These are phyloP conservation scores for Drosophila prolongata DNA, from an alignment of 2,888 invertebrate species.

Conservation along the genomic window DNA sequence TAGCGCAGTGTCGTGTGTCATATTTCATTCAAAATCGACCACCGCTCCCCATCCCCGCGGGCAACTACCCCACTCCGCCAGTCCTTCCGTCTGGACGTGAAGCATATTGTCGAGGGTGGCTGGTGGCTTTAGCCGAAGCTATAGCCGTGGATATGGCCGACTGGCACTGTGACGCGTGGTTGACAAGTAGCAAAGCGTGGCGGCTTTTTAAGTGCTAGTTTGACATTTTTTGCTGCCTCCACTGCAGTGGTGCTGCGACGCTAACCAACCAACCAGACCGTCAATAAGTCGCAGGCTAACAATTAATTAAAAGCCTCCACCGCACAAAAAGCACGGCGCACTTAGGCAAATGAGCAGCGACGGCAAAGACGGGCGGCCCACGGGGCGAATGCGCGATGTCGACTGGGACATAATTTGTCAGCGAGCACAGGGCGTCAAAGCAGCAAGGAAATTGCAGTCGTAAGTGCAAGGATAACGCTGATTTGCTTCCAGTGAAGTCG, in stretches of 20 bases:
- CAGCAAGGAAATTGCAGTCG: conserved; percentile 54
- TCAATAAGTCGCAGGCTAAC: conserved; percentile 75
- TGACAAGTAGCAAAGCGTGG: conserved; percentile 76
- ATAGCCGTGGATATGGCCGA: background rate
- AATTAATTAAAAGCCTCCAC: conserved; percentile 74
- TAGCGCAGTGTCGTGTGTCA: conserved; percentile 50
- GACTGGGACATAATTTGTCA: conserved; percentile 76
- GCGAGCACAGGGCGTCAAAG: conserved; percentile 65
- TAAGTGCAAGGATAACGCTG: conserved; percentile 62
- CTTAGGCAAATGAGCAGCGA: conserved; percentile 76
- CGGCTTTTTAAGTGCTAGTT: conserved; percentile 76
- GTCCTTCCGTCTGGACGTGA: conserved; percentile 54
- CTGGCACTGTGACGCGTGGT: conserved; percentile 62
- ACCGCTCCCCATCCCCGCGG: conserved; percentile 11
- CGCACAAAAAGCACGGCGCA: conserved; percentile 61
- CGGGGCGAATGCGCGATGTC: conserved; percentile 70
- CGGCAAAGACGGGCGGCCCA: conserved; percentile 43
- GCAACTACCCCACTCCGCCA: conserved; percentile 6
- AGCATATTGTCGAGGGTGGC: conserved; percentile 72
- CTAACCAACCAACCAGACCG: conserved; percentile 68
- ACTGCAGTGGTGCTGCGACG: conserved; percentile 40
- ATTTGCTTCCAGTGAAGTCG: conserved; percentile 45
- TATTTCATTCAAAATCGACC: conserved; percentile 30
- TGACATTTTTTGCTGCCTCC: conserved; percentile 61
- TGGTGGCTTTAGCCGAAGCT: conserved; percentile 40